Conservation (phyloP, 2,113 vertebrate genomes). For the Plotosus lineatus region DNA sequence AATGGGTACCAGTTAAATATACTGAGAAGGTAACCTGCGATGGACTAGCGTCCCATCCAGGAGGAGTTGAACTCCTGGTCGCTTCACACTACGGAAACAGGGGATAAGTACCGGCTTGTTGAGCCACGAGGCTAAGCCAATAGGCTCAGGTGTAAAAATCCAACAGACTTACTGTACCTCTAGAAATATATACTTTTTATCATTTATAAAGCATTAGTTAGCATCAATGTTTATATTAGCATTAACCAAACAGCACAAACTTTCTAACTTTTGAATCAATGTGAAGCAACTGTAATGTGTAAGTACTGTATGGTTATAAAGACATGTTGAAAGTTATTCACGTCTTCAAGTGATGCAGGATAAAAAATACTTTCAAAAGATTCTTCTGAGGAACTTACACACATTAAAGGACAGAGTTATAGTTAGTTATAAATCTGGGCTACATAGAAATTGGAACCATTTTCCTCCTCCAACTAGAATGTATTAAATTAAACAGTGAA, state of each 20-base stretch:
- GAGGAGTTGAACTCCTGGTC: too few species aligned
- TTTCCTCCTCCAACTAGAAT: not conserved
- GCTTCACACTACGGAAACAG: too few species aligned
- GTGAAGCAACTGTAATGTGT: not conserved
- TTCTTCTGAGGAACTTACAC: not conserved
- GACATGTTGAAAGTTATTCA: not conserved
- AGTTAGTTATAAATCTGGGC: not conserved
- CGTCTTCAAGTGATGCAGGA: not conserved
- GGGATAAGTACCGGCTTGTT: too few species aligned
- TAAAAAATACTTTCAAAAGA: not conserved
- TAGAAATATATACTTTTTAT: too few species aligned
- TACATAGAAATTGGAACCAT: not conserved
- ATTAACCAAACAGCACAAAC: not conserved
- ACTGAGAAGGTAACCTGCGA: too few species aligned
- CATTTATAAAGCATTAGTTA: not conserved
- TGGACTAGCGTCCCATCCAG: too few species aligned
- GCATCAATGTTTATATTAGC: not conserved
- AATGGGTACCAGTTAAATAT: too few species aligned
- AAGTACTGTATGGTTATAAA: not conserved
- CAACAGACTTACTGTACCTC: too few species aligned
- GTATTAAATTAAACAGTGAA: not conserved
- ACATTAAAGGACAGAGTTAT: not conserved
- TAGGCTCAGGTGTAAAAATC: too few species aligned
- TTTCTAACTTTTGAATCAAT: not conserved
- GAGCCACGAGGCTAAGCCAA: too few species aligned